A percentile compares a stretch with the other conserved stretches of the same genome.
Conservation (phyloP, 2,113 vertebrate species). For the Psammodynastes pulverulentus region DNA sequence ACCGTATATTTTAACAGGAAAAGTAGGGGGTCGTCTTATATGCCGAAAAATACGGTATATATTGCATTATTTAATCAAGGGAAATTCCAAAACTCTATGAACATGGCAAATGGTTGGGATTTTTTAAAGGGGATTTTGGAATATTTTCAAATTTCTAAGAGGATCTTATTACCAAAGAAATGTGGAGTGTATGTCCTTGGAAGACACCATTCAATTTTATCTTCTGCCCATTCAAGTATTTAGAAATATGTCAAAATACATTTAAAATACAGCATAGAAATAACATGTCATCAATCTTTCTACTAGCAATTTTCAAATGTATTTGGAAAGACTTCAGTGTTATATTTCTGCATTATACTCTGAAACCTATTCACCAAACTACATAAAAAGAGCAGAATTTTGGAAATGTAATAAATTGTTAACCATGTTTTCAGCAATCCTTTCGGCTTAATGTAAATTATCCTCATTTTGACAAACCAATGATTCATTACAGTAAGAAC, state of each 20-base stretch:
- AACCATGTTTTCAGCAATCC: neutral
- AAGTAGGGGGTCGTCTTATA: too few relatives aligned
- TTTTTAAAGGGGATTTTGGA: neutral
- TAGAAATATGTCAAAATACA: neutral
- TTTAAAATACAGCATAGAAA: neutral
- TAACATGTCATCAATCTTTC: neutral
- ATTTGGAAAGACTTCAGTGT: neutral
- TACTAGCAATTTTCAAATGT: neutral
- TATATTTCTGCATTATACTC: neutral
- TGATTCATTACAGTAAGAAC: neutral
- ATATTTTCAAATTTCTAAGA: neutral
- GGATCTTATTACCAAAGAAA: neutral
- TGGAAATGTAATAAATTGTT: neutral
- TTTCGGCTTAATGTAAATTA: neutral
- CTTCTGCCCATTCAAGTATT: neutral
- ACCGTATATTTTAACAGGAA: too few relatives aligned
- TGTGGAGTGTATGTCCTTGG: neutral
- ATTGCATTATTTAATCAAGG: neutral
- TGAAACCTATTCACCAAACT: neutral
- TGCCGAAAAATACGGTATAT: too few relatives aligned
- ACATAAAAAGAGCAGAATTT: neutral
- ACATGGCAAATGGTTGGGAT: neutral
- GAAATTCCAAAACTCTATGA: neutral
- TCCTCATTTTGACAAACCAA: neutral
- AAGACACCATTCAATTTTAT: neutral